Conservation (phyloP, 2,113 vertebrate species). For the Pygoscelis adeliae region DNA sequence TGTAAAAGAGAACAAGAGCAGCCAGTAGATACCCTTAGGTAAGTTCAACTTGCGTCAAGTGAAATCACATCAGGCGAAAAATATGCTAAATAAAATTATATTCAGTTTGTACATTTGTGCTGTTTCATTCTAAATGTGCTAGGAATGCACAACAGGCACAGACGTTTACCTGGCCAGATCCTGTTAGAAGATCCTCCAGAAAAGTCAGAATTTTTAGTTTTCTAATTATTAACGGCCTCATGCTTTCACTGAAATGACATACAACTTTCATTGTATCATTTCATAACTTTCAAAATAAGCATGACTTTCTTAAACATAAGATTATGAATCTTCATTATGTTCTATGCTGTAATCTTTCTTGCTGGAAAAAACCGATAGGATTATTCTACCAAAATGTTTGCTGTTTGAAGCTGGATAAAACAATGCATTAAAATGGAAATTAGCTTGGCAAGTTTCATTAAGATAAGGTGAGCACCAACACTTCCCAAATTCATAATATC, state of each 20-base stretch:
- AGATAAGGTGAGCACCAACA: neutral
- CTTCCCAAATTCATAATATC: neutral
- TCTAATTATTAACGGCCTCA: neutral
- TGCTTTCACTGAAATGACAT: neutral
- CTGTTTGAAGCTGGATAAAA: neutral
- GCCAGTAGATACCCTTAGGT: neutral
- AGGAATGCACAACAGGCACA: neutral
- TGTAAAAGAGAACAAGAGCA: neutral
- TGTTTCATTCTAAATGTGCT: neutral
- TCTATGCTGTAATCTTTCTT: neutral
- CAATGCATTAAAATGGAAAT: neutral
- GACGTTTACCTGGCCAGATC: fast-evolving
- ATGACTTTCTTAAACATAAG: neutral
- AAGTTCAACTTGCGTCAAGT: neutral
- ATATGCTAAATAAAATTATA: neutral
- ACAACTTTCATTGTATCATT: neutral
- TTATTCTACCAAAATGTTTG: neutral
- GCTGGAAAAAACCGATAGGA: neutral
- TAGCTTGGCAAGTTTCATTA: neutral
- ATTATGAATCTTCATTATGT: no score
- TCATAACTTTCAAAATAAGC: neutral
- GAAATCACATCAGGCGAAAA: neutral
- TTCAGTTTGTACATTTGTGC: neutral
- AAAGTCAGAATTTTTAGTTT: neutral
- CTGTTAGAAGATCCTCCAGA: neutral